Conservation (phyloP, 64 coral and sea anemone species). For the Astreopora myriophthalma region DNA sequence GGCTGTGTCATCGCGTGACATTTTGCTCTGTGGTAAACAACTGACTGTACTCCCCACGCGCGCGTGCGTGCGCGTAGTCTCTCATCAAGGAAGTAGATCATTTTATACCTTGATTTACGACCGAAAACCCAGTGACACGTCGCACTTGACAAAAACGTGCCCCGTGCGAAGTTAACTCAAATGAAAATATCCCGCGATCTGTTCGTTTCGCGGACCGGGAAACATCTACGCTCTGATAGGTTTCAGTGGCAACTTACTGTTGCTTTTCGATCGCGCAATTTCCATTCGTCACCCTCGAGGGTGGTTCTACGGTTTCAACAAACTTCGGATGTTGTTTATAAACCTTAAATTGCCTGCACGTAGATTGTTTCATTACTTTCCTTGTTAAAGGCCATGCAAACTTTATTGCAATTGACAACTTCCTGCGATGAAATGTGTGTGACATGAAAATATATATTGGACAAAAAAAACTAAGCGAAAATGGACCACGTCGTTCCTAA, state of each 20-base stretch:
- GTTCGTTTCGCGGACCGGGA: not conserved
- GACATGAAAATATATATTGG: not conserved
- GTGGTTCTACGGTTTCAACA: not conserved
- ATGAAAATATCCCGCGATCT: not conserved
- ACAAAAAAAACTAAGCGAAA: not conserved
- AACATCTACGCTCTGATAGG: not conserved
- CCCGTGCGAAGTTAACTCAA: not conserved
- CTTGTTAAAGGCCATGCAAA: not conserved
- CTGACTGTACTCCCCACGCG: not conserved
- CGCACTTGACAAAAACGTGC: not conserved
- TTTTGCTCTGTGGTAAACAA: not conserved
- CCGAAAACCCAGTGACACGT: not conserved
- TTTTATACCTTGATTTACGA: slow-evolving; percentile 22
- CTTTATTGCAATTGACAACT: not conserved
- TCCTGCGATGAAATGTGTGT: not conserved
- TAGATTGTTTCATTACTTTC: not conserved
- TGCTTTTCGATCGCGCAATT: not conserved
- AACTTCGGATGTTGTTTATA: not conserved
- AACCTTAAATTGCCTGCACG: not conserved
- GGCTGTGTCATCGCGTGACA: slow-evolving; percentile 23
- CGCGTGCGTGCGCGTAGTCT: not conserved
- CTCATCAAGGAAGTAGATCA: not conserved
- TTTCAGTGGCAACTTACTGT: not conserved
- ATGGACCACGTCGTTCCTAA: not conserved
- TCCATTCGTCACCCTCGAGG: not conserved